Evolutionary conservation across 2,113 vertebrate species (phyloP).

Genomic region (Phalacrocorax pelagicus): DNA sequence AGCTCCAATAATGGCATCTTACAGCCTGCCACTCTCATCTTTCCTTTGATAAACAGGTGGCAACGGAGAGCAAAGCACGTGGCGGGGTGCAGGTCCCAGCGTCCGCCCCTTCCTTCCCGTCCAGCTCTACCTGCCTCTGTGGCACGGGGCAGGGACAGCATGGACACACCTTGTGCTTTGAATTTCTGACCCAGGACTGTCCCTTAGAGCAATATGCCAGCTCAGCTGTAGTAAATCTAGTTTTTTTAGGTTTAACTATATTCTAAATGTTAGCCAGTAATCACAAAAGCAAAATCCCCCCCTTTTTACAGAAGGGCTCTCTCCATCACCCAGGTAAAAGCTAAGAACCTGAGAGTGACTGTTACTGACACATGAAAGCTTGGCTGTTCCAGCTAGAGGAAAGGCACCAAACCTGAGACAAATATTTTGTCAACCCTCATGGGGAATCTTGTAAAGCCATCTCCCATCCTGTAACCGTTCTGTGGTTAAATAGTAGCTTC

Average conservation of each 20-base stretch:
- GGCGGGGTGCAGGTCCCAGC: background rate
- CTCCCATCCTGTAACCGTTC: constrained; percentile 29
- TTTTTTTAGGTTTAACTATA: background rate
- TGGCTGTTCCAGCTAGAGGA: background rate
- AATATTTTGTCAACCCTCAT: background rate
- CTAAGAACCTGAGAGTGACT: background rate
- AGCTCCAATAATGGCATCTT: background rate
- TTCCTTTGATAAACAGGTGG: background rate
- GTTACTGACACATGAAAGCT: background rate
- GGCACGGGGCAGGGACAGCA: background rate
- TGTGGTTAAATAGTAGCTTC: constrained; percentile 64
- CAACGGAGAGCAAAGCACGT: background rate
- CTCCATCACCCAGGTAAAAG: background rate
- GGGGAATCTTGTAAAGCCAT: constrained; percentile 32
- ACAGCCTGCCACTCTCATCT: background rate
- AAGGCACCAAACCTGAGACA: background rate
- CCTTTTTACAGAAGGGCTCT: background rate
- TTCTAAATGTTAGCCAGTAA: background rate
- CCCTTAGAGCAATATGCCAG: background rate
- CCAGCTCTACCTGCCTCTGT: background rate
- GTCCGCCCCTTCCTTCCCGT: background rate
- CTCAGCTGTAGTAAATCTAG: background rate
- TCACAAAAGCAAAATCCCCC: background rate
- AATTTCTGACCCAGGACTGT: background rate
- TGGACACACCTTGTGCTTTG: background rate